Evolutionary conservation across 2,888 invertebrate species (phyloP).

Genomic region (Apomyelois bistriatella): DNA sequence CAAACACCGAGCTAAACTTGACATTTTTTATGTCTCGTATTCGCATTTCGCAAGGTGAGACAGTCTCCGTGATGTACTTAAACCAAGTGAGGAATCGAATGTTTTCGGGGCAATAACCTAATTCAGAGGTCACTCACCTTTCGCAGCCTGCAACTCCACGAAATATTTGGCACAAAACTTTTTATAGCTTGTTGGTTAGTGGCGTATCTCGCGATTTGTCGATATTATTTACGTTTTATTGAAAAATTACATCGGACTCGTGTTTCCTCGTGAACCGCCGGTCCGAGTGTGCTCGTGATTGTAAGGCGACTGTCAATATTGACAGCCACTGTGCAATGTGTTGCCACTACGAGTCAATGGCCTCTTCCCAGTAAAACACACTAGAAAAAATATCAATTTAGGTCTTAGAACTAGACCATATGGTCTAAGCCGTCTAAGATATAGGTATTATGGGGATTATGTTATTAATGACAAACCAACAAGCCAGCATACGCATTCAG

Average conservation of each 20-base stretch:
- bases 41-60: not conserved
- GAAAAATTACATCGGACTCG: not conserved
- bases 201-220: not conserved
- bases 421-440: too few relatives aligned
- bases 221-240: not conserved
- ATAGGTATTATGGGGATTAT: too few relatives aligned
- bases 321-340: not conserved
- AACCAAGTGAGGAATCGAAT: not conserved
- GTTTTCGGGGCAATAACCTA: slow-evolving; percentile 40
- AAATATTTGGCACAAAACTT: not conserved
- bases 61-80: not conserved
- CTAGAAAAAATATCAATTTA: too few relatives aligned
- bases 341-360: not conserved
- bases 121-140: slow-evolving; percentile 52
- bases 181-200: not conserved
- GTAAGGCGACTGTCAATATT: not conserved
- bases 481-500: too few relatives aligned
- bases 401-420: too few relatives aligned
- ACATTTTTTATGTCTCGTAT: not conserved
- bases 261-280: not conserved
- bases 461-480: too few relatives aligned
- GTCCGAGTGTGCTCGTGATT: not conserved
- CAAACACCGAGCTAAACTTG: not conserved
- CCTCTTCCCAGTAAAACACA: not conserved
- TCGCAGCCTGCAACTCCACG: not conserved